A percentile compares a stretch with the other conserved stretches of the same genome.
Conservation (phyloP, 53 echinoderm and acorn worm species). For the Henricia sp. region DNA sequence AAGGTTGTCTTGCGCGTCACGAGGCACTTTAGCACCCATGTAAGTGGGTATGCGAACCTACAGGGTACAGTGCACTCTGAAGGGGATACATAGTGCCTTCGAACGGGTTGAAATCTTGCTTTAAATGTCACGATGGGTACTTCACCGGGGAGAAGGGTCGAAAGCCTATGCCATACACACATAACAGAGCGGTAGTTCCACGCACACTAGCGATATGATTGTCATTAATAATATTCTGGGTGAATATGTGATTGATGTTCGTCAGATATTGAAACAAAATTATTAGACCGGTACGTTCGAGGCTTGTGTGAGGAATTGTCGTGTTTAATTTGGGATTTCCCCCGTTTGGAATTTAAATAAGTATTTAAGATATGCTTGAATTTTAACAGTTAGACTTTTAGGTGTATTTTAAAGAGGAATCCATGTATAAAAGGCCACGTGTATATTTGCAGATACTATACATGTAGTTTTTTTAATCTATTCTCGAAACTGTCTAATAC, state of each 20-base stretch:
- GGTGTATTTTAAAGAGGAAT: too few relatives aligned
- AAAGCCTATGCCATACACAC: neutral
- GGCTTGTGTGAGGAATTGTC: too few relatives aligned
- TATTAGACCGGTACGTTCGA: too few relatives aligned
- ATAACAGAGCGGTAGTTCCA: conserved; percentile 3
- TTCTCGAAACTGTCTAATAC: too few relatives aligned
- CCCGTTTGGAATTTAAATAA: too few relatives aligned
- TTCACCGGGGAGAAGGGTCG: conserved; percentile 9
- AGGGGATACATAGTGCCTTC: conserved; percentile 3
- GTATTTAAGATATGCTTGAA: too few relatives aligned
- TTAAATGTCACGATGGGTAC: conserved; percentile 40
- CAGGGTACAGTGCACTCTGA: neutral
- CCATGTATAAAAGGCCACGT: too few relatives aligned
- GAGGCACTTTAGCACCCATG: conserved; percentile 15
- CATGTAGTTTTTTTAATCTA: too few relatives aligned
- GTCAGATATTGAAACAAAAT: neutral
- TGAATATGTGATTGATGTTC: conserved; percentile 22
- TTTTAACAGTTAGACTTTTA: too few relatives aligned
- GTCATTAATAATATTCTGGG: conserved; percentile 11
- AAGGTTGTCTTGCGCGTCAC: conserved; percentile 35
- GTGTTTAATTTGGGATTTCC: too few relatives aligned
- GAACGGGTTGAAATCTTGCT: neutral
- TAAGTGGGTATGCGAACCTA: conserved; percentile 43
- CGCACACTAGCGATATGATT: neutral
- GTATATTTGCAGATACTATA: too few relatives aligned